phyloP scores from a whole-genome alignment of 2,113 vertebrate species.

The Excalfactoria chinensis region DNA sequence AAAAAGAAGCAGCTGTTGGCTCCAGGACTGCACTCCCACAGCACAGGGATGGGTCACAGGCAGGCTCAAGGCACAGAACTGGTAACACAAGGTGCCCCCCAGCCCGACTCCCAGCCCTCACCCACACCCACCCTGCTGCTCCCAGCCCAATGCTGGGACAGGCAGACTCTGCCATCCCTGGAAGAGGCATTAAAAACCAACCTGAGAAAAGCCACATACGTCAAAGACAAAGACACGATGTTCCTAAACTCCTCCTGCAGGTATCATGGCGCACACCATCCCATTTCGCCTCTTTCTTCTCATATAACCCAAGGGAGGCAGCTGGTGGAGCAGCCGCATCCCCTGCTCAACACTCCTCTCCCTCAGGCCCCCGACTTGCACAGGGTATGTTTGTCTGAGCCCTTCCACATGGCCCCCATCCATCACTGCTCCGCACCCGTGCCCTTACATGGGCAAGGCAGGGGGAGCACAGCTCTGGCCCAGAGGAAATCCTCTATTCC shows the following conservation, averaged over 20 bases:
- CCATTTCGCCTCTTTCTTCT: background rate
- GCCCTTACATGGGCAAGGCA: constrained; percentile 73
- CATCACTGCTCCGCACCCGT: background rate
- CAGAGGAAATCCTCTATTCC: background rate
- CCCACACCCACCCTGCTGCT: background rate
- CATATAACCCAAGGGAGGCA: background rate
- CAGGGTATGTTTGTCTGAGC: constrained; percentile 20
- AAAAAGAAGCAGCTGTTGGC: background rate
- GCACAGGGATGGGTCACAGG: background rate
- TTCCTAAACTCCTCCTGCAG: background rate
- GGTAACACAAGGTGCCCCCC: background rate
- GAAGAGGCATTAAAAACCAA: background rate
- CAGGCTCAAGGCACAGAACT: fast-evolving
- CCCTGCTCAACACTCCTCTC: background rate
- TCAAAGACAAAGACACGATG: fast-evolving
- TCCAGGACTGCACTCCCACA: background rate
- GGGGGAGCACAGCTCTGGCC: background rate
- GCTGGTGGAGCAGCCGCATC: fast-evolving
- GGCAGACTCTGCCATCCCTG: background rate
- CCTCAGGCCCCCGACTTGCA: background rate
- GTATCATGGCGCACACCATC: fast-evolving
- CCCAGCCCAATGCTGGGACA: background rate
- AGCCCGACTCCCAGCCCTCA: too few relatives aligned
- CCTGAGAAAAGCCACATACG: background rate
- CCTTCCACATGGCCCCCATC: constrained; percentile 1